These are phyloP conservation scores for Micropterix aruncella DNA, from an alignment of 2,888 invertebrate genomes.

Conservation along the genomic window DNA sequence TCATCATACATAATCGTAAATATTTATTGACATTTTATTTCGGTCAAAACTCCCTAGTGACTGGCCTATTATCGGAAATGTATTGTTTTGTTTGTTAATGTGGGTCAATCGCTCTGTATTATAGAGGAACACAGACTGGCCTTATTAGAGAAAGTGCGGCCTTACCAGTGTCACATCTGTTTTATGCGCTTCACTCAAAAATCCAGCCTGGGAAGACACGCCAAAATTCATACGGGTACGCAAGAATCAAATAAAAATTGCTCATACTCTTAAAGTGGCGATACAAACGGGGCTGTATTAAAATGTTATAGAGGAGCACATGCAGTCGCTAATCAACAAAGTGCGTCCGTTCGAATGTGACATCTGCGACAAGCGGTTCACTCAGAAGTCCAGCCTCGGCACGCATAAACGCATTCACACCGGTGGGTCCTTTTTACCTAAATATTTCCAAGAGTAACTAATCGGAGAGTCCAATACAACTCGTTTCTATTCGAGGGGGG, in stretches of 20 bases:
- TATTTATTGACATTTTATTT: too few species aligned
- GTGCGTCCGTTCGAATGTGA: constrained; percentile 54
- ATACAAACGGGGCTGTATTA: constrained; percentile 31
- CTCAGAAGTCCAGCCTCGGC: constrained; percentile 72
- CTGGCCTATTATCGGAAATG: too few species aligned
- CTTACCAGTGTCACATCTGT: constrained; percentile 59
- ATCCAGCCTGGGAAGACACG: constrained; percentile 60
- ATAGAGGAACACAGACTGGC: constrained; percentile 45
- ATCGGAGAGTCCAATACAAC: not conserved
- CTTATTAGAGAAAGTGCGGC: constrained; percentile 46
- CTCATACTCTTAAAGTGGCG: not conserved
- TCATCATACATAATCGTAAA: too few species aligned
- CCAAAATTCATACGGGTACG: constrained; percentile 55
- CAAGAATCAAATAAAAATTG: constrained; percentile 15
- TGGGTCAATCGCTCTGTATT: too few species aligned
- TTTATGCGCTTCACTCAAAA: constrained; percentile 62
- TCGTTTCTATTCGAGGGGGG: not conserved
- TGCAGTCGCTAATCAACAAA: constrained; percentile 47
- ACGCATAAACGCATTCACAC: constrained; percentile 71
- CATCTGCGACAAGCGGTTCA: constrained; percentile 66
- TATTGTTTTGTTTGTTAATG: too few species aligned
- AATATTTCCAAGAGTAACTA: not conserved
- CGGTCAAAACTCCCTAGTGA: too few species aligned
- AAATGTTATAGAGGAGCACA: constrained; percentile 44
- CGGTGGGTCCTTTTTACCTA: constrained; percentile 33